phyloP scores from a whole-genome alignment of 1,140 invertebrate genomes.

The Aporrectodea caliginosa region DNA sequence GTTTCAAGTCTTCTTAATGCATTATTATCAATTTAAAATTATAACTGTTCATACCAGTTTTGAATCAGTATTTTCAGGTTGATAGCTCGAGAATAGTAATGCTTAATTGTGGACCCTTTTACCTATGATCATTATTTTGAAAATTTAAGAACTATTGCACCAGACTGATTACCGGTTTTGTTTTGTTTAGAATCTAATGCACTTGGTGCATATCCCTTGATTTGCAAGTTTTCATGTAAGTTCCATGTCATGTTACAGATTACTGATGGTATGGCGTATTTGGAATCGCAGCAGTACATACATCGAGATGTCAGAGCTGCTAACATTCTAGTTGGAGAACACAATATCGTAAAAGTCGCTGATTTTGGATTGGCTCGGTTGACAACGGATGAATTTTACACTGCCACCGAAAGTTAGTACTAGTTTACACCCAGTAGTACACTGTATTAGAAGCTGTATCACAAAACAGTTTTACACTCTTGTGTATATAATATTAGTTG shows the following conservation, averaged over 20 bases:
- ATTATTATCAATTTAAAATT: too few relatives aligned
- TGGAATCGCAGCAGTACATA: constrained; percentile 67
- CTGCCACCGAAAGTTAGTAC: constrained; percentile 15
- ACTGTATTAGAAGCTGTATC: background rate
- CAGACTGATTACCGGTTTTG: too few relatives aligned
- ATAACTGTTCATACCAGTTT: background rate
- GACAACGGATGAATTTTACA: constrained; percentile 71
- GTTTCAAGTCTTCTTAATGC: too few relatives aligned
- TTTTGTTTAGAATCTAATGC: too few relatives aligned
- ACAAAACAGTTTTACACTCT: too few relatives aligned
- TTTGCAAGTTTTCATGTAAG: background rate
- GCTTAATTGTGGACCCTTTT: background rate
- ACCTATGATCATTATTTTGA: too few relatives aligned
- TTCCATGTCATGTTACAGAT: constrained; percentile 42
- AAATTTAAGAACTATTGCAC: too few relatives aligned
- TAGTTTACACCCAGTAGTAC: background rate
- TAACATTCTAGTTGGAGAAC: constrained; percentile 84
- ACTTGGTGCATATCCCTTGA: too few relatives aligned
- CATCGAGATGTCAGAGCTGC: constrained; percentile 57
- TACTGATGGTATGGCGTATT: constrained; percentile 81
- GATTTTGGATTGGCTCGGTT: constrained; percentile 89
- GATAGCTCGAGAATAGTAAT: background rate
- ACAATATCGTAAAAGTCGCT: constrained; percentile 83
- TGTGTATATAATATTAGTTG: too few relatives aligned
- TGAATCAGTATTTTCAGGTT: background rate